A percentile compares a stretch with the other conserved stretches of the same genome.
These are phyloP conservation scores for Coremacera marginata DNA, from an alignment of 2,888 invertebrate species.

Conservation along the genomic window DNA sequence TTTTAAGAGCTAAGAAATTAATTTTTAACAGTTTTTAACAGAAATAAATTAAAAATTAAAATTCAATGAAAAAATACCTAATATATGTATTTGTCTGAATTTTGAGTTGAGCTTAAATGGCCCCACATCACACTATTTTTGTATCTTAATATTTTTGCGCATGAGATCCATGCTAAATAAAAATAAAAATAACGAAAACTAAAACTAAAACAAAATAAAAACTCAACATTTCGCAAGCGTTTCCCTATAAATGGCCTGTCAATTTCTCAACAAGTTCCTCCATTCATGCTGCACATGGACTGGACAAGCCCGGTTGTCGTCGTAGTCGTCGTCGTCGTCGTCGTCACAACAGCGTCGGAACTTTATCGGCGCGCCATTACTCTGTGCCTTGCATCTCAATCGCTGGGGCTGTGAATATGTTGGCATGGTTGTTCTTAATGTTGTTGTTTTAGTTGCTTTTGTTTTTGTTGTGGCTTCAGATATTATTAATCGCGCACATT, in stretches of 20 bases:
- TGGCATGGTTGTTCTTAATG: neutral
- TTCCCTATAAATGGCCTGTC: slow-evolving; percentile 6
- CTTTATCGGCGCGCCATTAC: neutral
- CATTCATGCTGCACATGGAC: neutral
- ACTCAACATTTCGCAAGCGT: neutral
- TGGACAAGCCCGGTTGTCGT: neutral
- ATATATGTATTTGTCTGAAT: too few species aligned
- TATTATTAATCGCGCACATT: slow-evolving; percentile 28
- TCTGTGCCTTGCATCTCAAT: slow-evolving; percentile 15
- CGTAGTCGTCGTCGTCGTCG: neutral
- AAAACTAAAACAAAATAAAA: neutral
- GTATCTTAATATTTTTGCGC: neutral
- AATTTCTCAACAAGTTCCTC: slow-evolving; percentile 15
- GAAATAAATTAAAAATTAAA: too few species aligned
- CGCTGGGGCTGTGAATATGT: neutral
- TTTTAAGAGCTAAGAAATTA: too few species aligned
- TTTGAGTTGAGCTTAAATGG: too few species aligned
- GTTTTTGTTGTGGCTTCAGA: neutral
- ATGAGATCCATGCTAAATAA: neutral
- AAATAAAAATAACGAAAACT: neutral
- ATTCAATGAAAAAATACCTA: too few species aligned
- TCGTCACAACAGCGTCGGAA: too few species aligned
- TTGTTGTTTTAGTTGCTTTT: slow-evolving; percentile 10
- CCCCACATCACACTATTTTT: too few species aligned
- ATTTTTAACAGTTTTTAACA: too few species aligned